A percentile compares a stretch with the other conserved stretches of the same genome.
These are phyloP conservation scores for Drosophila pseudoobscura DNA, from an alignment of 1,140 invertebrate species.

Conservation along the genomic window DNA sequence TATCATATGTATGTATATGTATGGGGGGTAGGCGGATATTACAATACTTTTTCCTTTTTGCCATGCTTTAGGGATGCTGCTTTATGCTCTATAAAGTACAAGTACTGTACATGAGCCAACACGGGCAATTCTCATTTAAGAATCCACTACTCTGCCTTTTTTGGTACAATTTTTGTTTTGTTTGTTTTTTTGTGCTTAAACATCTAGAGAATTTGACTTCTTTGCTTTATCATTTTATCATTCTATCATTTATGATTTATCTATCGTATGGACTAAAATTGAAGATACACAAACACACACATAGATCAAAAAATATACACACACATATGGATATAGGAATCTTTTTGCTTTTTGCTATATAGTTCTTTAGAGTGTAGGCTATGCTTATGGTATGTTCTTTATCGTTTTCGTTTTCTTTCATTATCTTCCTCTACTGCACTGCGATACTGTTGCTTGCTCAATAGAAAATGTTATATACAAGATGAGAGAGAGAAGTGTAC, in stretches of 20 bases:
- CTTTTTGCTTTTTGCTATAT: slow-evolving; percentile 54
- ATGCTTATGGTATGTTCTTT: slow-evolving; percentile 63
- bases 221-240: slow-evolving; percentile 58
- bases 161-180: slow-evolving; percentile 64
- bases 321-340: slow-evolving; percentile 69
- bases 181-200: slow-evolving; percentile 48
- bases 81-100: slow-evolving; percentile 24
- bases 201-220: slow-evolving; percentile 77
- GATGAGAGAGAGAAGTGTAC: slow-evolving; percentile 21
- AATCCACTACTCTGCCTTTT: slow-evolving; percentile 55
- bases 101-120: not conserved
- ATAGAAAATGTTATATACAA: slow-evolving; percentile 44
- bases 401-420: slow-evolving; percentile 2
- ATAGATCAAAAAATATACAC: slow-evolving; percentile 54
- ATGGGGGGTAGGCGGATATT: slow-evolving; percentile 26
- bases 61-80: slow-evolving; percentile 14
- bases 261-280: slow-evolving; percentile 61
- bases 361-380: slow-evolving; percentile 1
- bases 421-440: slow-evolving; percentile 36
- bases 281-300: slow-evolving; percentile 56
- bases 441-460: slow-evolving; percentile 69
- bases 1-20: slow-evolving; percentile 26
- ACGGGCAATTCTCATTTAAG: not conserved
- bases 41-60: slow-evolving; percentile 60
- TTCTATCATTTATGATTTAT: slow-evolving; percentile 28